phyloP scores from a whole-genome alignment of 2,113 vertebrate species.

The Talpa occidentalis region DNA sequence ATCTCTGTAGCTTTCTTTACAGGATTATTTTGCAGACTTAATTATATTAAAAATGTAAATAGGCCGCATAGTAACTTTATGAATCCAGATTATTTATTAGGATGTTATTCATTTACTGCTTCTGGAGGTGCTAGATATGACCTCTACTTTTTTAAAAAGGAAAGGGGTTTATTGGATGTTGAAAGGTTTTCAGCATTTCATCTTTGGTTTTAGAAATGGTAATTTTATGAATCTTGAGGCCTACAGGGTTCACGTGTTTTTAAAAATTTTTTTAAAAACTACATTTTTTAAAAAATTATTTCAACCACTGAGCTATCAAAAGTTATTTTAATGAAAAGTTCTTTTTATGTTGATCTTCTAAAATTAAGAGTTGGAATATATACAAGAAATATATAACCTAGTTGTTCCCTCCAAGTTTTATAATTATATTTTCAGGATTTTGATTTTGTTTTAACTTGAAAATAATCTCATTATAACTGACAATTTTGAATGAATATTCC shows the following conservation, averaged over 20 bases:
- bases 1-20: neutral
- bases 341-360: conserved; percentile 34
- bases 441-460: conserved; percentile 53
- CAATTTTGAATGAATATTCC: conserved; percentile 40
- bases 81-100: conserved; percentile 25
- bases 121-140: neutral
- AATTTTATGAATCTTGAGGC: neutral
- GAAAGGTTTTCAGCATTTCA: conserved; percentile 1
- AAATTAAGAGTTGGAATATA: conserved; percentile 26
- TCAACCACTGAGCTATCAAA: neutral
- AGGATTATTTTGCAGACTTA: conserved; percentile 35
- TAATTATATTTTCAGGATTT: conserved; percentile 39
- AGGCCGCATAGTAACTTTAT: conserved; percentile 10
- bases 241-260: neutral
- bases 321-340: conserved; percentile 47
- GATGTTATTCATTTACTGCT: conserved; percentile 19
- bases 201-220: conserved; percentile 40
- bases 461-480: conserved; percentile 28
- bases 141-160: neutral
- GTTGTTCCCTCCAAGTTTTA: neutral
- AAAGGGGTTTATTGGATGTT: neutral
- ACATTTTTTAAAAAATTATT: conserved; percentile 37
- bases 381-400: neutral
- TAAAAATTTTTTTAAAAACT: neutral
- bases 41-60: neutral